A percentile compares a stretch with the other conserved stretches of the same genome.
Evolutionary conservation across 1,140 invertebrate species (phyloP).

Genomic region (Aphidius gifuensis): DNA sequence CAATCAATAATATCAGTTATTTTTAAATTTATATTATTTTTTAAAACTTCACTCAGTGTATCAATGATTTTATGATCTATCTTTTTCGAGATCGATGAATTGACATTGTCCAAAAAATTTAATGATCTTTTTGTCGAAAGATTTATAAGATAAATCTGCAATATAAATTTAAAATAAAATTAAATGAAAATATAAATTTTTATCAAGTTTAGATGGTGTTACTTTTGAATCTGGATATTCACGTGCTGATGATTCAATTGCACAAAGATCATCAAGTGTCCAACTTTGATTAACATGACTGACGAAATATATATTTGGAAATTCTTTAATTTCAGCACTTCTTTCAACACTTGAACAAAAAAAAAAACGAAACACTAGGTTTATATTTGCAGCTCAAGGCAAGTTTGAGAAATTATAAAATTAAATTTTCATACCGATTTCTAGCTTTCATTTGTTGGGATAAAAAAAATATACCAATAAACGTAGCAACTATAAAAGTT

Average conservation of each 20-base stretch:
- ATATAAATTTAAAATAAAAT: slow-evolving; percentile 9
- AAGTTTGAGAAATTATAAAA: not conserved
- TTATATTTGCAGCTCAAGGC: no score
- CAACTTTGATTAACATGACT: slow-evolving; percentile 37
- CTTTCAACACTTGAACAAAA: slow-evolving; percentile 8
- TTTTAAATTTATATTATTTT: slow-evolving; percentile 28
- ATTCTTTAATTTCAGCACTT: slow-evolving; percentile 17
- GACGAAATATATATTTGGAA: slow-evolving; percentile 38
- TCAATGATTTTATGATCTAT: slow-evolving; percentile 16
- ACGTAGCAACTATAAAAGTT: slow-evolving; percentile 21
- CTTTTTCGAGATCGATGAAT: not conserved
- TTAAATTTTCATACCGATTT: slow-evolving; percentile 6
- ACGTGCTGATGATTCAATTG: slow-evolving; percentile 38
- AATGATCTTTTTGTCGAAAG: slow-evolving; percentile 22
- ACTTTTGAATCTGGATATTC: slow-evolving; percentile 37
- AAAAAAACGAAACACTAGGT: no score
- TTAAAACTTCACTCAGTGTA: slow-evolving; percentile 18
- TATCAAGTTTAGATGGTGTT: slow-evolving; percentile 16
- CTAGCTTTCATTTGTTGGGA: not conserved
- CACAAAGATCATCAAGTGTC: slow-evolving; percentile 37
- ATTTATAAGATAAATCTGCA: slow-evolving; percentile 39
- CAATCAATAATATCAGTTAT: slow-evolving; percentile 30
- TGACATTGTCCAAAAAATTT: not conserved
- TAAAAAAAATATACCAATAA: slow-evolving; percentile 20
- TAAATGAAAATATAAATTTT: slow-evolving; percentile 5